These are phyloP conservation scores for Sesamia inferens DNA, from an alignment of 2,888 invertebrate genomes.

Conservation along the genomic window DNA sequence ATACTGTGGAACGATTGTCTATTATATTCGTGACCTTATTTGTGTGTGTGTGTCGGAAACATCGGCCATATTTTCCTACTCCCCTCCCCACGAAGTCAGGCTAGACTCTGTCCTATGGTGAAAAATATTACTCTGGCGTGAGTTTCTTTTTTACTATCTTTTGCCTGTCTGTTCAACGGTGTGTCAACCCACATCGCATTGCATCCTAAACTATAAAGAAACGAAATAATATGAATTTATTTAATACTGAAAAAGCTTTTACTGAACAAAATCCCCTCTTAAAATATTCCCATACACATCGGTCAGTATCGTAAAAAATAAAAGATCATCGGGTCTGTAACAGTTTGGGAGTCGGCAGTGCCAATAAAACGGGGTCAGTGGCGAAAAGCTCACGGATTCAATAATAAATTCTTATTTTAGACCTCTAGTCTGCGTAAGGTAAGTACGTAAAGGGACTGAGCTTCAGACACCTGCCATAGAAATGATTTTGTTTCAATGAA, in stretches of 20 bases:
- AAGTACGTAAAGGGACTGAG: slow-evolving; percentile 34
- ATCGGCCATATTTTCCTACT: too few species aligned
- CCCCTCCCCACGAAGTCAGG: too few species aligned
- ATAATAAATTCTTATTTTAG: slow-evolving; percentile 83
- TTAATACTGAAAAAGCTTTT: slow-evolving; percentile 16
- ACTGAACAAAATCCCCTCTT: slow-evolving; percentile 13
- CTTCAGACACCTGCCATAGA: slow-evolving; percentile 30
- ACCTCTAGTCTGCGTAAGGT: slow-evolving; percentile 61
- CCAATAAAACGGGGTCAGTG: slow-evolving; percentile 74
- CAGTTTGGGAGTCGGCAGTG: slow-evolving; percentile 60
- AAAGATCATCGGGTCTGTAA: slow-evolving; percentile 31
- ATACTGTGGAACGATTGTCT: slow-evolving; percentile 26
- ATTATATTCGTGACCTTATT: background rate
- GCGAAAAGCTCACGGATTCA: slow-evolving; percentile 73
- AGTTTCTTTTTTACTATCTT: too few species aligned
- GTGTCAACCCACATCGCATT: background rate
- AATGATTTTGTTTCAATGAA: slow-evolving; percentile 40
- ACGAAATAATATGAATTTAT: background rate
- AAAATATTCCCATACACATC: slow-evolving; percentile 25
- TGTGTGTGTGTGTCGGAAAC: background rate
- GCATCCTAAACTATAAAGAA: background rate
- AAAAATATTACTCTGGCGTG: too few species aligned
- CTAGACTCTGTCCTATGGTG: too few species aligned
- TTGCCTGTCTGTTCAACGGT: too few species aligned
- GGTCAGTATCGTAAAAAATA: slow-evolving; percentile 39